Conservation (phyloP, 23 tunicate species). For the Ciona savignyi region DNA sequence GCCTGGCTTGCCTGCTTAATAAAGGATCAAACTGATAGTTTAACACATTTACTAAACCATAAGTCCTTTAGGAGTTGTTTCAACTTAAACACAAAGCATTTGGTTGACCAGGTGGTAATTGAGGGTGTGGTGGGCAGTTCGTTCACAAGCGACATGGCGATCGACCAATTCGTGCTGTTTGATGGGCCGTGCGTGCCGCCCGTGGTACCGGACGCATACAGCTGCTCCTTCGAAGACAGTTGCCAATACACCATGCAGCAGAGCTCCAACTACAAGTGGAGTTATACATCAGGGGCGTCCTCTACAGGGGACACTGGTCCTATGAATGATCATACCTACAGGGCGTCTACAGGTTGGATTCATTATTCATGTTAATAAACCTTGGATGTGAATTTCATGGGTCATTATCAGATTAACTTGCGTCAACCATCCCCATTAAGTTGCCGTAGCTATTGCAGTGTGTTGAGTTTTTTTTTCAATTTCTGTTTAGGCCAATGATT, state of each 20-base stretch:
- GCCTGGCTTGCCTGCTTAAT: too few relatives aligned
- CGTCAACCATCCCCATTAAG: too few relatives aligned
- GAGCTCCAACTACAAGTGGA: slow-evolving; percentile 30
- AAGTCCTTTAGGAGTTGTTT: too few relatives aligned
- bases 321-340: slow-evolving; percentile 37
- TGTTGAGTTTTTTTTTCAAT: too few relatives aligned
- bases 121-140: slow-evolving; percentile 45
- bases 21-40: too few relatives aligned
- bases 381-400: too few relatives aligned
- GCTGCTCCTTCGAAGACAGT: slow-evolving; percentile 25
- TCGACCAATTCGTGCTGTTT: slow-evolving; percentile 24
- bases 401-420: too few relatives aligned
- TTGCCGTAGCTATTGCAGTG: too few relatives aligned
- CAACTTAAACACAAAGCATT: too few relatives aligned
- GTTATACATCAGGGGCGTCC: background rate
- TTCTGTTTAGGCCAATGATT: too few relatives aligned
- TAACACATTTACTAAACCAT: too few relatives aligned
- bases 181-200: slow-evolving; percentile 28
- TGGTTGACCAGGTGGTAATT: slow-evolving; percentile 42
- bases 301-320: slow-evolving; percentile 26
- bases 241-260: slow-evolving; percentile 26
- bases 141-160: slow-evolving; percentile 51
- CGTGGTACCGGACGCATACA: background rate
- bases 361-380: too few relatives aligned
- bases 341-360: slow-evolving; percentile 33